Evolutionary conservation across 30 jellyfish, hydroid and myxozoan genomes (phyloP).

Genomic region (Hydra vulgaris): DNA sequence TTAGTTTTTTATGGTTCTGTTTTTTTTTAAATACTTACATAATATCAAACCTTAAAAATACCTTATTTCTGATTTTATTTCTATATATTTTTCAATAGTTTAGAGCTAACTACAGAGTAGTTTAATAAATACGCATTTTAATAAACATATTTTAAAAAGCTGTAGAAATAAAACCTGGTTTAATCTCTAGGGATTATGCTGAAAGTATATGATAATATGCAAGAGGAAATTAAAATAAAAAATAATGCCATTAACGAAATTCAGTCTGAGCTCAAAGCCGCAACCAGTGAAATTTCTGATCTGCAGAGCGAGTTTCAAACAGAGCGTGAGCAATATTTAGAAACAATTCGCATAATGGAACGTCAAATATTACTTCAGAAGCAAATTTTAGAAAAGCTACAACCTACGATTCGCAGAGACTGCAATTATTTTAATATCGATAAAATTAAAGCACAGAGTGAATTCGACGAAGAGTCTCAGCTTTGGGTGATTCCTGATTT

Average conservation of each 20-base stretch:
- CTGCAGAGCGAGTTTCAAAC: slow-evolving; percentile 86
- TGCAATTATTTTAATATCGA: slow-evolving; percentile 79
- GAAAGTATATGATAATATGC: slow-evolving; percentile 89
- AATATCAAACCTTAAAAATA: no score
- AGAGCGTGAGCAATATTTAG: slow-evolving; percentile 87
- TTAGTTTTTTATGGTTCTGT: no score
- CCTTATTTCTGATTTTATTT: no score
- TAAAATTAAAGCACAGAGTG: slow-evolving; percentile 40
- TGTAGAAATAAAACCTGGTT: no score
- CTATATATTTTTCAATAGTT: no score
- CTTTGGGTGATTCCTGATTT: slow-evolving; percentile 79
- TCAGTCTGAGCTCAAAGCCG: slow-evolving; percentile 48
- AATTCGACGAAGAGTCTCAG: slow-evolving; percentile 70
- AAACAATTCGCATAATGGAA: slow-evolving; percentile 79
- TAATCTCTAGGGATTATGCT: slow-evolving; percentile 63
- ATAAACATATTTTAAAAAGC: no score
- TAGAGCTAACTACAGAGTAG: no score
- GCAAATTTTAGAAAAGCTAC: slow-evolving; percentile 72
- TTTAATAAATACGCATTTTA: no score
- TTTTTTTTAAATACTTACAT: no score
- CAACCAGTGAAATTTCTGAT: slow-evolving; percentile 62
- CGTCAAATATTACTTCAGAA: slow-evolving; percentile 70
- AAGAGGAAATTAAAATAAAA: slow-evolving; percentile 78
- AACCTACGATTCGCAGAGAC: slow-evolving; percentile 92
- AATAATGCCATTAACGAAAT: slow-evolving; percentile 46